Percentiles rank a stretch among this genome's conserved stretches.
Evolutionary conservation across 2,113 vertebrate genomes (phyloP).

Genomic region (Plecotus auritus): DNA sequence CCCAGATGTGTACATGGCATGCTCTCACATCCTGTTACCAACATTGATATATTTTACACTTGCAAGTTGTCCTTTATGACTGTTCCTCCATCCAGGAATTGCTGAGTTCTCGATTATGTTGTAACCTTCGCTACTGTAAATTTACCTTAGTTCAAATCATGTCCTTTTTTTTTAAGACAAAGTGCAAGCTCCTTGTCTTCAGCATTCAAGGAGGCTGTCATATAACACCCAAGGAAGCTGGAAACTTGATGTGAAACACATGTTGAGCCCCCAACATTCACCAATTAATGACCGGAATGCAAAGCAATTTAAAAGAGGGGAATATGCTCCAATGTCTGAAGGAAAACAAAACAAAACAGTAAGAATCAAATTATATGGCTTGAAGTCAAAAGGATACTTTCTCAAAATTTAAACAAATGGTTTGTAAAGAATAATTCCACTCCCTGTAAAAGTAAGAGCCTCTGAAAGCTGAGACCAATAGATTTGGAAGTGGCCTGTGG

Average conservation of each 20-base stretch:
- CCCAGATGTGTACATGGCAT: slow-evolving; percentile 41
- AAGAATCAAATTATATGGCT: neutral
- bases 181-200: slow-evolving; percentile 64
- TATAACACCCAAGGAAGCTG: slow-evolving; percentile 67
- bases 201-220: slow-evolving; percentile 73
- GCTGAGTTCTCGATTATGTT: slow-evolving; percentile 60
- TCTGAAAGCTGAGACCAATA: neutral
- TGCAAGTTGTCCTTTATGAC: neutral
- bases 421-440: neutral
- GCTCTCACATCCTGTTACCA: neutral
- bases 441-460: neutral
- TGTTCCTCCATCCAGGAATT: slow-evolving; percentile 76
- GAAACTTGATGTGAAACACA: slow-evolving; percentile 79
- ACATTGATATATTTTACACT: slow-evolving; percentile 52
- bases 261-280: slow-evolving; percentile 49
- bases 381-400: neutral
- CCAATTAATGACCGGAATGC: slow-evolving; percentile 46
- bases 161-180: slow-evolving; percentile 31
- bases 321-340: neutral
- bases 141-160: slow-evolving; percentile 53
- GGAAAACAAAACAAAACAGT: slow-evolving; percentile 6
- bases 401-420: neutral
- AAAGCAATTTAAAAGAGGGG: slow-evolving; percentile 34
- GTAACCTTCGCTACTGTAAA: slow-evolving; percentile 77
- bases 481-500: neutral